phyloP scores from a whole-genome alignment of 2,888 invertebrate genomes.

The Smittia sp. region DNA sequence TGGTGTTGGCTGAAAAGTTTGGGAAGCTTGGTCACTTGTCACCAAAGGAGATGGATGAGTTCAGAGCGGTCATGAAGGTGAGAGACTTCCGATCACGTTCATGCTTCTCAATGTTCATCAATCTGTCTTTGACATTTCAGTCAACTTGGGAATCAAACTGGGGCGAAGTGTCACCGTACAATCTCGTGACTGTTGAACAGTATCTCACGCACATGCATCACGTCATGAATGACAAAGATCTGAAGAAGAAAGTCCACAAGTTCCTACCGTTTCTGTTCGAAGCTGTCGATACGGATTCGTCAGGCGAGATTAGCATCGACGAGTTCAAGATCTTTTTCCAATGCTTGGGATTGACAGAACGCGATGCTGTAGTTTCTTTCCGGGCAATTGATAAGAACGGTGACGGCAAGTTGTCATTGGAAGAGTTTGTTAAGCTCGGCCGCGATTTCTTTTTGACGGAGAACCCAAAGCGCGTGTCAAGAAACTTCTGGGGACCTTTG shows the following conservation, averaged over 20 bases:
- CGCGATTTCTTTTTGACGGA: slow-evolving; percentile 77
- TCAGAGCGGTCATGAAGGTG: slow-evolving; percentile 69
- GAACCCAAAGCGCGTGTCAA: slow-evolving; percentile 71
- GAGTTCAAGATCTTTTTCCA: slow-evolving; percentile 81
- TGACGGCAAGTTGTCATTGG: slow-evolving; percentile 71
- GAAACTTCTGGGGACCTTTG: slow-evolving; percentile 84
- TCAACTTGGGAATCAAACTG: slow-evolving; percentile 79
- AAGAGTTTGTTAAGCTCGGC: slow-evolving; percentile 78
- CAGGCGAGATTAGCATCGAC: slow-evolving; percentile 73
- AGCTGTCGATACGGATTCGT: slow-evolving; percentile 79
- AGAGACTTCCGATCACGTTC: slow-evolving; percentile 42
- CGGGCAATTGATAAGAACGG: slow-evolving; percentile 74
- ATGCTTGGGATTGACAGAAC: slow-evolving; percentile 71
- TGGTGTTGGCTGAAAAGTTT: slow-evolving; percentile 70
- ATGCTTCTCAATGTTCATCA: slow-evolving; percentile 14
- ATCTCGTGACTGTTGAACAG: slow-evolving; percentile 76
- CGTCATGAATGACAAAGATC: slow-evolving; percentile 70
- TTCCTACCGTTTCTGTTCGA: slow-evolving; percentile 73
- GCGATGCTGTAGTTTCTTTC: slow-evolving; percentile 75
- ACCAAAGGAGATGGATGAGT: slow-evolving; percentile 65
- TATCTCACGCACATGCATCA: slow-evolving; percentile 80
- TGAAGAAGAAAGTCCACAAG: slow-evolving; percentile 70
- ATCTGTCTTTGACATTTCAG: slow-evolving; percentile 52
- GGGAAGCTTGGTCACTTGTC: slow-evolving; percentile 71
- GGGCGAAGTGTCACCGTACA: slow-evolving; percentile 78